Evolutionary conservation across 2,113 vertebrate species (phyloP).

Genomic region (Seriola aureovittata): DNA sequence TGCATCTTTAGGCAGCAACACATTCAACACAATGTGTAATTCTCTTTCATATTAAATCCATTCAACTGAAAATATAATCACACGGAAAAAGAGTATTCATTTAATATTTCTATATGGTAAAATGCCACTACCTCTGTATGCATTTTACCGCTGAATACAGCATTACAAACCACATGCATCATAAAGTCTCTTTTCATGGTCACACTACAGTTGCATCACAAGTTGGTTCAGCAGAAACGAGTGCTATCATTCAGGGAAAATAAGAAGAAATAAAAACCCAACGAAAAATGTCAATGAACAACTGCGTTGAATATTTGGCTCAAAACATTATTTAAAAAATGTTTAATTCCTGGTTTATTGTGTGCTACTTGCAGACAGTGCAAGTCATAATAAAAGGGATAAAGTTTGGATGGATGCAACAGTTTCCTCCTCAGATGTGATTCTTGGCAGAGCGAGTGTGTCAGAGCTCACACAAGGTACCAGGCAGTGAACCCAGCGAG

Average conservation of each 20-base stretch:
- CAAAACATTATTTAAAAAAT: not conserved
- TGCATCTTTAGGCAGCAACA: not conserved
- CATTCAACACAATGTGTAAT: not conserved
- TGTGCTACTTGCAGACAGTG: not conserved
- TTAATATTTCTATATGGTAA: not conserved
- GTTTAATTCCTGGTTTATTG: not conserved
- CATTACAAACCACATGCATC: slow-evolving; percentile 1
- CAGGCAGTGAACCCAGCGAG: slow-evolving; percentile 86
- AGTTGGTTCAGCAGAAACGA: not conserved
- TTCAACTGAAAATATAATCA: slow-evolving; percentile 6
- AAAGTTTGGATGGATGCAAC: not conserved
- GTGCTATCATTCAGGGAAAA: not conserved
- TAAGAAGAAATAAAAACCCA: not conserved
- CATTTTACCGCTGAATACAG: not conserved
- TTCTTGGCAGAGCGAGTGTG: not conserved
- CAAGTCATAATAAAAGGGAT: not conserved
- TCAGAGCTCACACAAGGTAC: slow-evolving; percentile 88
- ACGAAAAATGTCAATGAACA: not conserved
- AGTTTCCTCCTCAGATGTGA: accelerated
- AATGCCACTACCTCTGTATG: not conserved
- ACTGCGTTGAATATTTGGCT: not conserved
- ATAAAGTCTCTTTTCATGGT: not conserved
- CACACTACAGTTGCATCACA: not conserved
- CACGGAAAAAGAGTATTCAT: not conserved
- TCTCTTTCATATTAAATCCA: not conserved